Base-by-base conservation (phyloP, 2,797 vertebrate genomes). In the Saxicola maurus region DNA sequence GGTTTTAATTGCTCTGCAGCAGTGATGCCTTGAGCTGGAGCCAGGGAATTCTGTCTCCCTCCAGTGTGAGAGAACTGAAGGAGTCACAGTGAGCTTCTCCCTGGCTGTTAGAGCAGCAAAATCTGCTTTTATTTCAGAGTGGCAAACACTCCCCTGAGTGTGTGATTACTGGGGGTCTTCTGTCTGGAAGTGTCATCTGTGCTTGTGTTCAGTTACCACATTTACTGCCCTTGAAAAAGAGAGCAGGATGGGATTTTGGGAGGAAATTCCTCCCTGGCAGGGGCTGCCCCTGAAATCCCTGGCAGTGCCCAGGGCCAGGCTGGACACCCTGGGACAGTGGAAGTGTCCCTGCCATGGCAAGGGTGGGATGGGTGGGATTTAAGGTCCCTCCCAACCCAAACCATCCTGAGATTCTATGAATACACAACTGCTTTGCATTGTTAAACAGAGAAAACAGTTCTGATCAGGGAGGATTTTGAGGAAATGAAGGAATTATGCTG, bases 161-260 rank as follows among this genome's bases (percentile, higher is more conserved):
- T 6, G 9, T 73, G 5, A 16, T 37, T 28, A 10, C 15, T 4
- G 3, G 4, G 7, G 7, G 5, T 20, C 13, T 60, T 15, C 1
- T 2, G 7, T 7, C 42, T 3, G 2, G 2, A 6, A 7, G 2
- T 0, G 0, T 31, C 17, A 45, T 0, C 48, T 30, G 33, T 40
- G 53, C 9, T 1, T 20, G 28, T 40, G 15, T 5, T 59, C 55
- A 35, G 14, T 25, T 17, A 16, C 19, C 37, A 8, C 0, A 24
- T 24, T 31, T 27, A 8, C 4, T 74, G 43, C 5, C 16, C 1
- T 0, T 7, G 15, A 4, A 42, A 40, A 18, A 51, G 14, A 21
- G 52, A 6, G 17, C 1, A 12, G 52, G 15, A 6, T 35, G 38
- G 31, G 33, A 19, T 8, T 5, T 6, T 35, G 25, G 30, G 40